Evolutionary conservation across 35 echinoderm and acorn worm species (phyloP).

Genomic region (Nesometra sesokonis): DNA sequence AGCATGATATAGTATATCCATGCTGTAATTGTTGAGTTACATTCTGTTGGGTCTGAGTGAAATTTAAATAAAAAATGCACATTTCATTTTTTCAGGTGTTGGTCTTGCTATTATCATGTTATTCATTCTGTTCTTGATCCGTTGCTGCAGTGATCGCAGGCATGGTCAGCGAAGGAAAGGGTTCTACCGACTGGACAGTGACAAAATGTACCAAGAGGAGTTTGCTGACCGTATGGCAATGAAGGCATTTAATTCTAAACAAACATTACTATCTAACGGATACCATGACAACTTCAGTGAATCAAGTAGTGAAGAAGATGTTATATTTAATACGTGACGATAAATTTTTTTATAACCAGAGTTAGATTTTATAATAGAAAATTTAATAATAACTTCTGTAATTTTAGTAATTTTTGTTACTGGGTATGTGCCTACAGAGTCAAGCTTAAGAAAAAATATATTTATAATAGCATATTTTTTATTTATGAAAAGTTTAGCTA

Average conservation of each 20-base stretch:
- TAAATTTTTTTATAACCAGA: background rate
- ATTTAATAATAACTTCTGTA: too few species aligned
- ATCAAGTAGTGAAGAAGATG: conserved; percentile 8
- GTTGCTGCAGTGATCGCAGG: conserved; percentile 10
- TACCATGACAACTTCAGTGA: conserved; percentile 2
- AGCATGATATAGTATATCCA: too few species aligned
- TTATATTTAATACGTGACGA: conserved; percentile 9
- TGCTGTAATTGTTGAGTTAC: background rate
- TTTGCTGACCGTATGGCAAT: conserved; percentile 67
- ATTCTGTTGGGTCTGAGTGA: background rate
- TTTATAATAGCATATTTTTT: too few species aligned
- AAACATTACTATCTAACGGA: conserved; percentile 4
- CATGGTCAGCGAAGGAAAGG: conserved; percentile 45
- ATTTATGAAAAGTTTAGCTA: too few species aligned
- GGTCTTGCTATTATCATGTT: conserved; percentile 43
- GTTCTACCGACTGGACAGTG: conserved; percentile 78
- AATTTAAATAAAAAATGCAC: background rate
- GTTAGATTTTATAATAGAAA: background rate
- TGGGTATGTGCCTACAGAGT: too few species aligned
- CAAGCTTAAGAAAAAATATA: too few species aligned
- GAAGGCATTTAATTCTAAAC: conserved; percentile 34
- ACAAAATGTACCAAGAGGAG: conserved; percentile 73
- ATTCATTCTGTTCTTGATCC: conserved; percentile 35
- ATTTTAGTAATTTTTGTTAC: too few species aligned
- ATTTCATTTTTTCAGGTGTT: conserved; percentile 33